Percentiles rank a stretch among this genome's conserved stretches.
These are phyloP conservation scores for Xestia sexstrigata DNA, from an alignment of 2,888 invertebrate species.

Conservation along the genomic window DNA sequence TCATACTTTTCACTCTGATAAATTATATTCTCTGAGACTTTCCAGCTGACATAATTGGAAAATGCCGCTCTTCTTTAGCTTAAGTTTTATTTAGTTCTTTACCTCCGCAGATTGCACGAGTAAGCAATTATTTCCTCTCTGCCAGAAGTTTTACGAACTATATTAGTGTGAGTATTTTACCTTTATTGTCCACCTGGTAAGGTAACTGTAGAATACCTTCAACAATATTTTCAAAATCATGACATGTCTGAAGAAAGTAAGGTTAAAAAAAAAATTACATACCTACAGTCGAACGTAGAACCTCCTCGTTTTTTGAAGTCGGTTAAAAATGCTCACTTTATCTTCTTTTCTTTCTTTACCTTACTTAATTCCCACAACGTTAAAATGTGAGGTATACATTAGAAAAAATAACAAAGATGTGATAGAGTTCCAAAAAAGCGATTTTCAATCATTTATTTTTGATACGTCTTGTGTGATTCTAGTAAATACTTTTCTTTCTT, in stretches of 20 bases:
- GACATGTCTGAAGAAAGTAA: neutral
- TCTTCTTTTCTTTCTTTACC: neutral
- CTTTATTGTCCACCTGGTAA: neutral
- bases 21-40: conserved; percentile 13
- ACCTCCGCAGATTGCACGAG: conserved; percentile 35
- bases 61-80: conserved; percentile 1
- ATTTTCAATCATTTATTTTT: too few species aligned
- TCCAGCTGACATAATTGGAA: conserved; percentile 23
- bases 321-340: neutral
- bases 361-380: neutral
- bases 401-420: too few species aligned
- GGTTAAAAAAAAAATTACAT: neutral
- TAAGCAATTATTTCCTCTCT: conserved; percentile 36
- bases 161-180: neutral
- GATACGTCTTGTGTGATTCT: too few species aligned
- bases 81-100: conserved; percentile 27
- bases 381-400: neutral
- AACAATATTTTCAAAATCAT: neutral
- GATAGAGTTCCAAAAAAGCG: too few species aligned
- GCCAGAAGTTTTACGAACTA: neutral
- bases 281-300: too few species aligned
- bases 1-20: conserved; percentile 5
- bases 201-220: neutral
- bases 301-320: too few species aligned
- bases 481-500: too few species aligned